Base-by-base conservation (phyloP, 1,140 invertebrate species). In the Dinoponera quadriceps region DNA sequence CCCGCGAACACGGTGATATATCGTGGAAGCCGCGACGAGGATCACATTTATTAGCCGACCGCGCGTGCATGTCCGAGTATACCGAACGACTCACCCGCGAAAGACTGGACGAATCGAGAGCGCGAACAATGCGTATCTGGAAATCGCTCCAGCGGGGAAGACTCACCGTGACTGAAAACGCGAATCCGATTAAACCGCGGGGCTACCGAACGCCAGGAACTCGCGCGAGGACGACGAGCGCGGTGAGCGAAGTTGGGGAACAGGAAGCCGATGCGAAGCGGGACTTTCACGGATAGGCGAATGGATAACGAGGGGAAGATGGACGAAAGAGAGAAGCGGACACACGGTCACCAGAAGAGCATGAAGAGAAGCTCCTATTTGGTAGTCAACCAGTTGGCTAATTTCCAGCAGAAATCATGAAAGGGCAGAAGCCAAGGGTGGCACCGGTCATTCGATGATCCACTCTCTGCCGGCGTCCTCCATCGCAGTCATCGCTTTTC, bases 381-480 rank as follows among this genome's bases (percentile, higher is more conserved):
- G 94, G 91, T 94, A 91, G 93, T 93, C 92, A 94, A 93, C 92
- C 93, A 94, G 93, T 93, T 94, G 93, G 93, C 93, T 94, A 94
- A 93, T 94, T 94, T 94, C 93, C 94, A 93, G 92, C 92, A 94
- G 92, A 89, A 93, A 93, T 93, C 93, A 94, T 92, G 91, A 93
- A 93, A 93, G 88, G 72, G 88, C 77, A 83, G 87, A 81, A 85
- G 74, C 77, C 65, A 84, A 88, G 88, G 86, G 86, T 88, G 84
- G 82, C 78, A 84, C 82, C 65, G 92, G 93, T 94, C 93, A 94
- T 94, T 94, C 91, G 92, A 94, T 94, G 94, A 94, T 93, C 89
- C 92, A 86, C 89, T 92, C 85, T 86, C 85, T 86, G 89, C 86
- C 88, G 87, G 87, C 81, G 89, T 85, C 90, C 78, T 88, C 81